These are phyloP conservation scores for Amphipoea lucens DNA, from an alignment of 2,888 invertebrate genomes.

Conservation along the genomic window DNA sequence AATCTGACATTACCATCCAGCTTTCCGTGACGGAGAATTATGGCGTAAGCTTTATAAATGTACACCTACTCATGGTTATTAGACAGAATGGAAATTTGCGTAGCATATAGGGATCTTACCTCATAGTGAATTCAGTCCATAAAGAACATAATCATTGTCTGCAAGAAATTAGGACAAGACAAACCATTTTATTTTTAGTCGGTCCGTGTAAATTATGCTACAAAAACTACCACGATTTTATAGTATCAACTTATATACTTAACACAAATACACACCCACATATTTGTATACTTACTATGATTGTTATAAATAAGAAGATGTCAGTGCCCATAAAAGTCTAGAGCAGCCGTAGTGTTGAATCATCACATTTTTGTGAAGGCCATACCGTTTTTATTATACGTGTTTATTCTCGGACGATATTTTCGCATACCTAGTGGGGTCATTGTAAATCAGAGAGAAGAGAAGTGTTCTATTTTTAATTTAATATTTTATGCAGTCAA, in stretches of 20 bases:
- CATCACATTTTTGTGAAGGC: slow-evolving; percentile 69
- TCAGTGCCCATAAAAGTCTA: slow-evolving; percentile 59
- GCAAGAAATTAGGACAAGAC: background rate
- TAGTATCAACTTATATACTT: background rate
- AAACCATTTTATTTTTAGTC: background rate
- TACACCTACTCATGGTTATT: background rate
- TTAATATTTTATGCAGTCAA: background rate
- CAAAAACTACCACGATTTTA: slow-evolving; percentile 2
- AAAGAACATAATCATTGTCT: background rate
- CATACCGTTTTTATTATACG: slow-evolving; percentile 17
- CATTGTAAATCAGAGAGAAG: slow-evolving; percentile 4
- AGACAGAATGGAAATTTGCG: background rate
- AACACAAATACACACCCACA: slow-evolving; percentile 15
- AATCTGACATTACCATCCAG: slow-evolving; percentile 15
- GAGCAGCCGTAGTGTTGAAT: slow-evolving; percentile 58
- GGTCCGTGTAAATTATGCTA: background rate
- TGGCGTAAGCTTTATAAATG: background rate
- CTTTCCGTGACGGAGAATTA: slow-evolving; percentile 19
- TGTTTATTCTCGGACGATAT: background rate
- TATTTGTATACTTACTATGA: slow-evolving; percentile 12
- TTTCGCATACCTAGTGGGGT: slow-evolving; percentile 1
- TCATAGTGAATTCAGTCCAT: background rate
- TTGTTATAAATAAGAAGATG: slow-evolving; percentile 46
- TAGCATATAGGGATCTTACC: background rate
- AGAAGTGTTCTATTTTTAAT: background rate